A percentile compares a stretch with the other conserved stretches of the same genome.
Conservation (phyloP, 2,113 vertebrate genomes). For the Peucedramus taeniatus region DNA sequence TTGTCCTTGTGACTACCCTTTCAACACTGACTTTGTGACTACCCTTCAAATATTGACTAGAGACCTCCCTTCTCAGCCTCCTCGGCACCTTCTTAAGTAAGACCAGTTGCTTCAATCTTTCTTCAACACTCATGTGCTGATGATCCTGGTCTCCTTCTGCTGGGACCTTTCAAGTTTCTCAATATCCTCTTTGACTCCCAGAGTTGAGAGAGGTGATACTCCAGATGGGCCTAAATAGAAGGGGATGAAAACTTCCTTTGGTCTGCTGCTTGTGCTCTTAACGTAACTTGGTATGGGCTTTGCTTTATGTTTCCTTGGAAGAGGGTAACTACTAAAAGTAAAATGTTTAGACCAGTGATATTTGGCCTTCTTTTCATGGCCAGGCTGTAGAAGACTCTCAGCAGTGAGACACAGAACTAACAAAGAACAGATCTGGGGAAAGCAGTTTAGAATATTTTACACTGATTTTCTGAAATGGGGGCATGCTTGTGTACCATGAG, state of each 20-base stretch:
- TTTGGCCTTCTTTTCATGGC: not conserved
- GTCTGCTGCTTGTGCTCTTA: not conserved
- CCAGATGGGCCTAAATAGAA: not conserved
- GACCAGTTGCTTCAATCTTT: not conserved
- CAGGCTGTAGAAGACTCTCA: not conserved
- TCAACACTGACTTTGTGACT: not conserved
- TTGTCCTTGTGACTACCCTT: not conserved
- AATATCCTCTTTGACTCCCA: not conserved
- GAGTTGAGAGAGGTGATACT: not conserved
- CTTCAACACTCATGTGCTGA: not conserved
- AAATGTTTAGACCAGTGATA: not conserved
- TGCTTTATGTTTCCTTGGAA: not conserved
- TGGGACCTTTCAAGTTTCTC: not conserved
- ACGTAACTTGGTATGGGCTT: not conserved
- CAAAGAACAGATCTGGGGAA: not conserved
- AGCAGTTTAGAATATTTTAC: not conserved
- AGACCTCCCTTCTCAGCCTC: not conserved
- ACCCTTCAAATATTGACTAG: not conserved
- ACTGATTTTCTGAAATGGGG: not conserved
- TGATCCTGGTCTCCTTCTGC: not conserved
- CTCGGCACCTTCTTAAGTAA: not conserved
- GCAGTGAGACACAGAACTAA: not conserved
- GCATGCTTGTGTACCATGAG: not conserved
- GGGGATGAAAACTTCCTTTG: not conserved
- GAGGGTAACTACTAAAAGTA: not conserved